Evolutionary conservation across 1,140 invertebrate species (phyloP), one percentile per base, ranked within the genome.

Genomic region (Cardiocondyla obscurior): DNA sequence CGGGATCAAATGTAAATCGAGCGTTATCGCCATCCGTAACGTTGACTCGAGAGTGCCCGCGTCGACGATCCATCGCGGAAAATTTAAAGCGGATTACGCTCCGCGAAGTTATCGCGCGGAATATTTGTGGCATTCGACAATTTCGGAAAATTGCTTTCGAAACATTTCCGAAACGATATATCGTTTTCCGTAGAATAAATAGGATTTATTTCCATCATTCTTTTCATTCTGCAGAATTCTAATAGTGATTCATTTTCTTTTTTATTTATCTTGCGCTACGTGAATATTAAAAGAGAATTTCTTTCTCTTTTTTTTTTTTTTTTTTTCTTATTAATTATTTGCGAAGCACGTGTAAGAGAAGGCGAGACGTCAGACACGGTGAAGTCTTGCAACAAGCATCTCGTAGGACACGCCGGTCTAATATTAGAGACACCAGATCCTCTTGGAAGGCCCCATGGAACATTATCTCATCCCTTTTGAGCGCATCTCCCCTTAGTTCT

Each of bases 401-500:
- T 81, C 64, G 69, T 86, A 83, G 82, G 85, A 69, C 58, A 82
- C 42, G 19, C 44, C 6, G 60, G 39, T 86, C 86, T 87, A 87
- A 86, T 87, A 87, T 87, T 87, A 87, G 86, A 87, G 82, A 42
- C 84, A 74, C 55, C 85, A 74, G 81, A 83, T 86, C 81, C 69
- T 84, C 69, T 82, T 44, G 53, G 67, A 84, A 49, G 84, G 65
- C 84, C 28, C 84, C 72, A 62, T 72, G 81, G 51, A 84, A 84
- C 67, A 81, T 86, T 69, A 87, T 84, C 85, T 87, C 67, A 79
- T 86, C 64, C 79, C 81, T 77, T 83, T 84, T 46, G 62, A 51
- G 12, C 25, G n/a, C 65, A 44, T 30, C 65, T 19, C 62, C 44
- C 69, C 36, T 46, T 46, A 44, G 25, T 2, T 62, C 14, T 49